Conservation (phyloP, 2,113 vertebrate genomes). For the Callionymus lyra region DNA sequence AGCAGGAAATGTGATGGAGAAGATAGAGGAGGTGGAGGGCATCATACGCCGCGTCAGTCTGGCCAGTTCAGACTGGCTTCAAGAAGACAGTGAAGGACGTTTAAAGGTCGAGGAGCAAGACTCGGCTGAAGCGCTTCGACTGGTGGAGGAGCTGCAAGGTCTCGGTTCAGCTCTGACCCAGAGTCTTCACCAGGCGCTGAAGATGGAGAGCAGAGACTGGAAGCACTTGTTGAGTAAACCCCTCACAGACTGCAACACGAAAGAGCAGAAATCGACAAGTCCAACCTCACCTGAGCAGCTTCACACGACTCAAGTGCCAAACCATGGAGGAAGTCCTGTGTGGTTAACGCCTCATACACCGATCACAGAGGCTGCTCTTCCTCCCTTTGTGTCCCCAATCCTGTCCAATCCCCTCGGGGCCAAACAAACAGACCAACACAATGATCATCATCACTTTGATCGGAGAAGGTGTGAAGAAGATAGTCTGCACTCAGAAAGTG, state of each 20-base stretch:
- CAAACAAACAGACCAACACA: too few species aligned
- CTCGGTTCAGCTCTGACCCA: conserved; percentile 31
- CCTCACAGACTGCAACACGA: neutral
- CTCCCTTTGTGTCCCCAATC: conserved; percentile 4
- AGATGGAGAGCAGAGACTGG: conserved; percentile 15
- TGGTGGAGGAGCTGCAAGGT: conserved; percentile 24
- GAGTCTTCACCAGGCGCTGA: conserved; percentile 33
- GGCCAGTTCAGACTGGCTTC: conserved; percentile 26
- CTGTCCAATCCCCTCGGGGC: too few species aligned
- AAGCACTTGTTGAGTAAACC: conserved; percentile 3
- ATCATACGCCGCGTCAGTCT: conserved; percentile 48
- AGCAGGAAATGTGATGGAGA: conserved; percentile 41
- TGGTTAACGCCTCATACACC: too few species aligned
- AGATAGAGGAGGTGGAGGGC: conserved; percentile 59
- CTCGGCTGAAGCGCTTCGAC: neutral
- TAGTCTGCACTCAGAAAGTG: too few species aligned
- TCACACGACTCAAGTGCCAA: too few species aligned
- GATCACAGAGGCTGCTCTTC: neutral
- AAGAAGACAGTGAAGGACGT: conserved; percentile 1
- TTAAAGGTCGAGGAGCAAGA: neutral
- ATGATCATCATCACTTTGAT: too few species aligned
- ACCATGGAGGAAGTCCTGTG: too few species aligned
- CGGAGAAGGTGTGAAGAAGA: too few species aligned
- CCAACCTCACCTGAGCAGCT: too few species aligned
- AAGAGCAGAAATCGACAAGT: too few species aligned